Evolutionary conservation across 2,888 invertebrate species (phyloP), one percentile per base, ranked within the genome.

Genomic region (Tenthredo notha): DNA sequence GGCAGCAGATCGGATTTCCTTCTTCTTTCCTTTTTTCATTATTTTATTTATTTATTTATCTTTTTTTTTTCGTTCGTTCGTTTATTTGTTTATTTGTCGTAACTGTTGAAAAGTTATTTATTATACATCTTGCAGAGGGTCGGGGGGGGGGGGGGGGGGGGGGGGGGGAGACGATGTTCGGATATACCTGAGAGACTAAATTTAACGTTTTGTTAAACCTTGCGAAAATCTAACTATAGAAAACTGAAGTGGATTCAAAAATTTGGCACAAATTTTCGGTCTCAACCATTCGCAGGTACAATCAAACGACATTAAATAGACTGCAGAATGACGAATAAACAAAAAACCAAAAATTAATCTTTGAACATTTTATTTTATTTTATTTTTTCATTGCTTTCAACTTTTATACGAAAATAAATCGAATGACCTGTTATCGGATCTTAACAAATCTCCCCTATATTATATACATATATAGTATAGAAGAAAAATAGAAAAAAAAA

Each of bases 231-330:
- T 54, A n/a, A 7, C 18, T 54, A n/a, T n/a, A 54, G 54, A 54
- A 54, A n/a, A 54, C 18, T 25, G 25, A 9, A 25, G 25, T 25
- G 25, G 9, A 25, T 33, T 70, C 33, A 29, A 70, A 70, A 70
- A 37, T 70, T 70, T 70, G 70, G 70, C 70, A 70, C 70, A 70
- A 15, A 37, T 70, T 70, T 70, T 15, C 33, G 37, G 7, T 37
- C 33, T 37, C 70, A 9, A 37, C 33, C 33, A n/a, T 70, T 37
- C n/a, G n/a, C n/a, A 54, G 54, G 37, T 18, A 37, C 18, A 70
- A n/a, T 70, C 37, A 0, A 12, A 25, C 21, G 25, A 21, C 10
- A 10, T 25, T 61, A 12, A 21, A 21, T 61, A 12, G 4, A 10
- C 6, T 25, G 12, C 6, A 61, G 12, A 61, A 25, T 61, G n/a